phyloP scores from a whole-genome alignment of 2,113 vertebrate species.

The Anolis sagrei region DNA sequence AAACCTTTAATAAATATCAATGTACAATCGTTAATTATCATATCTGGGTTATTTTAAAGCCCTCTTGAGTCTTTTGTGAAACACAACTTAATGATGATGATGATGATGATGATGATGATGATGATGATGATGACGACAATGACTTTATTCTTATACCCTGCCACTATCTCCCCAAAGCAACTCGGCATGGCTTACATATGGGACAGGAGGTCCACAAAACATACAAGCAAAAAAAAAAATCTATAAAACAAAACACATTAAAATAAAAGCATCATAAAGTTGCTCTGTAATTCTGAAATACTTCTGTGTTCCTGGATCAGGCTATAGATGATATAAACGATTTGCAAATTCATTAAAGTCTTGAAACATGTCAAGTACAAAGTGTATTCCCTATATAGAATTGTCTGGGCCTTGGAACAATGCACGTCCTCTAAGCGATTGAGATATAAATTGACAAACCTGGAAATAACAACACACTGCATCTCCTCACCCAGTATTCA shows the following conservation, averaged over 20 bases:
- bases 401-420: background rate
- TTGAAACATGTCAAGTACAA: background rate
- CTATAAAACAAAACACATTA: too few species aligned
- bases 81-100: too few species aligned
- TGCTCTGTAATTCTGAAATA: background rate
- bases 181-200: too few species aligned
- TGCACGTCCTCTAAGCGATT: background rate
- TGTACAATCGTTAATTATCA: background rate
- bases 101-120: too few species aligned
- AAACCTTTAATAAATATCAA: background rate
- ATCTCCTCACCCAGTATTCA: background rate
- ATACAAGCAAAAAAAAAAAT: too few species aligned
- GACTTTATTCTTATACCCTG: too few species aligned
- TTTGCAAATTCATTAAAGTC: constrained; percentile 6
- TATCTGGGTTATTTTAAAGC: background rate
- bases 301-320: background rate
- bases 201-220: too few species aligned
- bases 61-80: background rate
- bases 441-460: background rate
- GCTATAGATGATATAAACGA: constrained; percentile 5
- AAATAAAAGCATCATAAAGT: too few species aligned
- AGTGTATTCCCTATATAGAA: background rate
- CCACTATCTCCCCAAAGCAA: too few species aligned
- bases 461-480: background rate
- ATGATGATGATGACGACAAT: too few species aligned